Conservation (phyloP, 2,888 invertebrate species). For the Drosophila nigricruria region DNA sequence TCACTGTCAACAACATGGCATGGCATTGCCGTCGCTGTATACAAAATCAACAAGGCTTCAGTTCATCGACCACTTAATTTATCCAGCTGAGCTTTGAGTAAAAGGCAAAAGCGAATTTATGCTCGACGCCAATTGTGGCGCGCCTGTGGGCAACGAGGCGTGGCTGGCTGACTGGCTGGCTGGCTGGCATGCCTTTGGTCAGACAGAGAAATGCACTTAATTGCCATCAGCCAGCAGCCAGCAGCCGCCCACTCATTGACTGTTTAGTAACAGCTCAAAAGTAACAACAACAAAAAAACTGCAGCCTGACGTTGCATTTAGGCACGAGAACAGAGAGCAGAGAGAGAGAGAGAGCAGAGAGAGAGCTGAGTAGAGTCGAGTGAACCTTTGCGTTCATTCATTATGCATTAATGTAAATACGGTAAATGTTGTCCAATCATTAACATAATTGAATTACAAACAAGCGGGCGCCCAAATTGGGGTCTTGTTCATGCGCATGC, state of each 20-base stretch:
- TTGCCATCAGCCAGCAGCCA: slow-evolving; percentile 67
- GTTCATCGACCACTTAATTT: slow-evolving; percentile 84
- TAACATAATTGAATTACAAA: slow-evolving; percentile 85
- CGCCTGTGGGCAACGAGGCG: slow-evolving; percentile 26
- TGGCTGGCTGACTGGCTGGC: slow-evolving; percentile 12
- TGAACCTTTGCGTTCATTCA: slow-evolving; percentile 74
- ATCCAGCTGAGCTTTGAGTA: slow-evolving; percentile 82
- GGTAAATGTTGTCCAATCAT: slow-evolving; percentile 85
- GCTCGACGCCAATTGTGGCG: slow-evolving; percentile 35
- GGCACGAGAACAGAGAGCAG: slow-evolving; percentile 29
- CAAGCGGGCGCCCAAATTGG: slow-evolving; percentile 68
- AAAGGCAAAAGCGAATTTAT: slow-evolving; percentile 73
- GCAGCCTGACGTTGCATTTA: slow-evolving; percentile 61
- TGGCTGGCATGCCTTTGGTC: slow-evolving; percentile 72
- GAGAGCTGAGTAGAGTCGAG: not conserved
- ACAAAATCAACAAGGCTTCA: slow-evolving; percentile 83
- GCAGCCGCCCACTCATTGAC: slow-evolving; percentile 20
- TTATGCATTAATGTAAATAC: slow-evolving; percentile 85
- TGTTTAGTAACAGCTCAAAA: slow-evolving; percentile 49
- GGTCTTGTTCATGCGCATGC: slow-evolving; percentile 64
- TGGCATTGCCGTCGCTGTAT: slow-evolving; percentile 55
- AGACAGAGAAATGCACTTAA: slow-evolving; percentile 82
- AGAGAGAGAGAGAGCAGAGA: not conserved
- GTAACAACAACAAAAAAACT: slow-evolving; percentile 41
- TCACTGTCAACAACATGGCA: slow-evolving; percentile 77